These are phyloP conservation scores for Montifringilla adamsi DNA, from an alignment of 2,113 vertebrate genomes.

Conservation along the genomic window DNA sequence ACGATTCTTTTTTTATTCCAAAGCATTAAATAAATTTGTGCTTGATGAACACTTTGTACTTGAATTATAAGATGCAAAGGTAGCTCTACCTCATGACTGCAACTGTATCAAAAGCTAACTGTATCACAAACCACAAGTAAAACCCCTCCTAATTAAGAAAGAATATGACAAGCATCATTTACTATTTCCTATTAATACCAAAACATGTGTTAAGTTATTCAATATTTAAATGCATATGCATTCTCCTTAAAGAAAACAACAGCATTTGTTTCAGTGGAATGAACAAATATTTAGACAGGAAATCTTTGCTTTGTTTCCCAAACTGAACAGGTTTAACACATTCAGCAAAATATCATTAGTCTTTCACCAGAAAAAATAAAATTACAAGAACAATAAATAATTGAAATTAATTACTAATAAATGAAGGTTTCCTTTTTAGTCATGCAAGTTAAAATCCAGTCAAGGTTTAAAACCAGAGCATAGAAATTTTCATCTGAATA, in stretches of 20 bases:
- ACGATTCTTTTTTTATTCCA: background rate
- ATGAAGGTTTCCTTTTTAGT: background rate
- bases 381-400: background rate
- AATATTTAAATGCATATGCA: background rate
- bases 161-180: background rate
- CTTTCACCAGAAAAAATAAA: background rate
- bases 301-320: background rate
- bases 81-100: background rate
- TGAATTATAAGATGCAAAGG: background rate
- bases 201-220: background rate
- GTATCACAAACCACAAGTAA: background rate
- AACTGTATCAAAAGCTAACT: background rate
- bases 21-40: background rate
- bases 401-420: background rate
- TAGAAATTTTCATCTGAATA: background rate
- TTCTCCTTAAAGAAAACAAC: background rate
- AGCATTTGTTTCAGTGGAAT: conserved; percentile 8
- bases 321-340: background rate
- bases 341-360: background rate
- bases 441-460: background rate
- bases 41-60: background rate
- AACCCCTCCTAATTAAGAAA: background rate
- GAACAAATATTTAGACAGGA: conserved; percentile 16
- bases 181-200: background rate
- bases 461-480: background rate